Evolutionary conservation across 2,797 vertebrate species (phyloP), one percentile per base, ranked within the genome.

Genomic region (Brachyalestes nurse): DNA sequence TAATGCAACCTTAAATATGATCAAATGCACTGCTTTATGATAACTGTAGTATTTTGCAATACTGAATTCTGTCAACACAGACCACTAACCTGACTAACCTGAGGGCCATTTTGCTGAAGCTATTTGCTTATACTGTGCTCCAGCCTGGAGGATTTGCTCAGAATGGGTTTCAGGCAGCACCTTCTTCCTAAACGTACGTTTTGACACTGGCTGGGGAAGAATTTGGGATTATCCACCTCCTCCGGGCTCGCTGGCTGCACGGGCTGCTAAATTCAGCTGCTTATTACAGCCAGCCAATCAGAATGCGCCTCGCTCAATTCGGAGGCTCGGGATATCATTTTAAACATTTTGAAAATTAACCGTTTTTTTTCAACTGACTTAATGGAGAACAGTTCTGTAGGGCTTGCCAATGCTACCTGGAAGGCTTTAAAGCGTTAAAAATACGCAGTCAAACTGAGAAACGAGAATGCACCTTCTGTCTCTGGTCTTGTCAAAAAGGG

Each of bases 221-320:
- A 34, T 67, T 7, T 6, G 0, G 49, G 62, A 51, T 75, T 73
- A 47, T 58, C 60, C 40, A 40, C 69, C 13, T 47, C 21, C 2
- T 34, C 34, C 34, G 34, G 34, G 34, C 34, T 34, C 4, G 34
- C 4, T 34, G 34, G 10, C 23, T 28, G 66, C 67, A 10, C 49
- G 23, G 17, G 64, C 60, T 45, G 70, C 79, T 78, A 70, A 78
- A 75, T 40, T 81, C 65, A 67, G 62, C 75, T 60, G 75, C 79
- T 81, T 76, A 75, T 64, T 34, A 78, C 55, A n/a, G 75, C 61
- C 72, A 57, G 82, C 78, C 78, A 66, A 79, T 73, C 58, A 71
- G 62, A 71, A 16, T 61, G 14, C 40, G 42, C 25, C 55, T 21
- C 28, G 28, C 45, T 25, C 28, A 17, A 34, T 6, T 60, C 10